These are phyloP conservation scores for Gymnarchus niloticus DNA, from an alignment of 2,113 vertebrate species.

Conservation along the genomic window DNA sequence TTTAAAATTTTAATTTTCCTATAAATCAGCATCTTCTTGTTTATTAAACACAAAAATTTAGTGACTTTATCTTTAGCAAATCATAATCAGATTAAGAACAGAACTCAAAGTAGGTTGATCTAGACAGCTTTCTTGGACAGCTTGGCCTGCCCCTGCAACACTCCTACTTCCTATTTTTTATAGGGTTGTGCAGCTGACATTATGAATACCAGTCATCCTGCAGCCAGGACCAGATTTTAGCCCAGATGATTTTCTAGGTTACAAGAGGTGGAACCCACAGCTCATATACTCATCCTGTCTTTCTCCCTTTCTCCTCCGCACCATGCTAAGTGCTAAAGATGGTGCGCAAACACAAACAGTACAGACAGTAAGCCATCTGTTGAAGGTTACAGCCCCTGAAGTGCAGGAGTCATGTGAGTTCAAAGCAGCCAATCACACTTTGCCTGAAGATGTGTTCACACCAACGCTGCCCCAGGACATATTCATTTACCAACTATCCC, in stretches of 20 bases:
- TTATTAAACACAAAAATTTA: too few relatives aligned
- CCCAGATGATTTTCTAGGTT: neutral
- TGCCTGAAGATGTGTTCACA: slow-evolving; percentile 66
- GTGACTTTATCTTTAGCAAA: too few relatives aligned
- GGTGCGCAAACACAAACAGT: neutral
- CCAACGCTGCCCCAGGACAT: too few relatives aligned
- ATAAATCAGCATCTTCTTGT: too few relatives aligned
- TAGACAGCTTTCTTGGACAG: too few relatives aligned
- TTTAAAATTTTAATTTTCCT: too few relatives aligned
- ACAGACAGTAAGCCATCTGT: neutral
- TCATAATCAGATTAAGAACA: too few relatives aligned
- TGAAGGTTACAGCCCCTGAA: slow-evolving; percentile 48
- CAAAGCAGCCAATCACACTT: slow-evolving; percentile 72
- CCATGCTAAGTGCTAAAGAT: neutral
- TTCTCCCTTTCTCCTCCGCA: neutral
- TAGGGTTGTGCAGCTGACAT: neutral
- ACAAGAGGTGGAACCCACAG: neutral
- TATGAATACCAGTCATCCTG: neutral
- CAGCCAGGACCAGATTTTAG: neutral
- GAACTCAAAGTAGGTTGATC: too few relatives aligned
- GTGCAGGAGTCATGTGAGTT: slow-evolving; percentile 63
- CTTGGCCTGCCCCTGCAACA: neutral
- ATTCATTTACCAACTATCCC: neutral
- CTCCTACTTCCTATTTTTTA: neutral
- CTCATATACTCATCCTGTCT: neutral